Evolutionary conservation across 2,797 vertebrate species (phyloP).

Genomic region (Hydrolagus colliei): DNA sequence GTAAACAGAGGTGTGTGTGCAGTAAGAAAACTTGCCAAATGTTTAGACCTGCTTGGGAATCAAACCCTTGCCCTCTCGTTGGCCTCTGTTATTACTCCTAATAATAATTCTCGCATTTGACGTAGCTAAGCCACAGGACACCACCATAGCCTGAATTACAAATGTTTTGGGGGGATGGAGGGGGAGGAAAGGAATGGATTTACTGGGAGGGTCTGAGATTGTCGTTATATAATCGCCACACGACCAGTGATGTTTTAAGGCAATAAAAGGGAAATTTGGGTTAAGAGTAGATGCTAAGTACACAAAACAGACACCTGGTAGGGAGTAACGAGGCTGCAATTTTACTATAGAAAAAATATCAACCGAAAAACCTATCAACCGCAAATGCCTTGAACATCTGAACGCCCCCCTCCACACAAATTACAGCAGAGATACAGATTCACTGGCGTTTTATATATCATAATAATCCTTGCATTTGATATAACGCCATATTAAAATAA

Average conservation of each 20-base stretch:
- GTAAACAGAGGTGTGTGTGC: too few species aligned
- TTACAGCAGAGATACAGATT: constrained; percentile 8
- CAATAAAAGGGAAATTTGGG: neutral
- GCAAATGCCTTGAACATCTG: neutral
- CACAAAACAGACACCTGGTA: neutral
- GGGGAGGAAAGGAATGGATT: neutral
- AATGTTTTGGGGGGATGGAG: neutral
- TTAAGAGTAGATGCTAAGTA: too few species aligned
- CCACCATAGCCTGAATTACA: neutral
- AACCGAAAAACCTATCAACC: neutral
- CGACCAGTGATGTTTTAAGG: neutral
- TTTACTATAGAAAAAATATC: neutral
- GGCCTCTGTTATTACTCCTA: too few species aligned
- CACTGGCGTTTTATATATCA: neutral
- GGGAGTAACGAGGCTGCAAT: neutral
- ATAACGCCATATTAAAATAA: too few species aligned
- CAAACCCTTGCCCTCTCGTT: too few species aligned
- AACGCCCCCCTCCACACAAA: neutral
- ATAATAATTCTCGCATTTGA: too few species aligned
- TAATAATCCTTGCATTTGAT: neutral
- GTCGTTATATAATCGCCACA: neutral
- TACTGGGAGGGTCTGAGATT: neutral
- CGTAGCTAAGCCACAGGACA: neutral
- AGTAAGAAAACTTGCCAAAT: too few species aligned
- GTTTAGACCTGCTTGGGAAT: too few species aligned